A percentile compares a stretch with the other conserved stretches of the same genome.
Evolutionary conservation across 2,113 vertebrate genomes (phyloP).

Genomic region (Esox niger): DNA sequence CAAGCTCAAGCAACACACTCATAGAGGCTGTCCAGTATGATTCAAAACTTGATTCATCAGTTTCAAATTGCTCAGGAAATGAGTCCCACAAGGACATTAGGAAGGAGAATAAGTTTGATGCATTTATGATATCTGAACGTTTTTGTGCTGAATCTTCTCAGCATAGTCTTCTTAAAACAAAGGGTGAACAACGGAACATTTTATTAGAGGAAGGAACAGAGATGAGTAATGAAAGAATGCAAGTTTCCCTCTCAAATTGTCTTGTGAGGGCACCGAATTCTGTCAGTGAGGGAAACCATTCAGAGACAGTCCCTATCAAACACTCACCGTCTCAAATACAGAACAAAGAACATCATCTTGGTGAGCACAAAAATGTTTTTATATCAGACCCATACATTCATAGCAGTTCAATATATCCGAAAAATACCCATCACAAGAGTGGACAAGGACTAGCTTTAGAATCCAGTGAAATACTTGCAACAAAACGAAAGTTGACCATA

Average conservation of each 20-base stretch:
- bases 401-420: conserved; percentile 23
- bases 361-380: conserved; percentile 45
- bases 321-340: conserved; percentile 35
- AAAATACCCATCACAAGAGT: conserved; percentile 1
- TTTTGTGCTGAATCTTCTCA: neutral
- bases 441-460: conserved; percentile 2
- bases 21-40: neutral
- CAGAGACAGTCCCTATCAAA: conserved; percentile 42
- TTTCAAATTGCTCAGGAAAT: neutral
- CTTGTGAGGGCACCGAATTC: neutral
- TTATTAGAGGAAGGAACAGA: conserved; percentile 4
- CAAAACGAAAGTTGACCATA: conserved; percentile 57
- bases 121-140: neutral
- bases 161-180: neutral
- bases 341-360: conserved; percentile 32
- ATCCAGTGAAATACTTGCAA: conserved; percentile 13
- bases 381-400: conserved; percentile 62
- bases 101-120: neutral
- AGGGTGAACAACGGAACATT: conserved; percentile 6
- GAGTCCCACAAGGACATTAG: neutral
- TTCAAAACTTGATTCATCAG: neutral
- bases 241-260: neutral
- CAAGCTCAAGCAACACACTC: conserved; percentile 2
- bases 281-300: conserved; percentile 12
- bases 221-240: neutral